Conservation (phyloP, 1,140 invertebrate species). For the Adelges cooleyi region DNA sequence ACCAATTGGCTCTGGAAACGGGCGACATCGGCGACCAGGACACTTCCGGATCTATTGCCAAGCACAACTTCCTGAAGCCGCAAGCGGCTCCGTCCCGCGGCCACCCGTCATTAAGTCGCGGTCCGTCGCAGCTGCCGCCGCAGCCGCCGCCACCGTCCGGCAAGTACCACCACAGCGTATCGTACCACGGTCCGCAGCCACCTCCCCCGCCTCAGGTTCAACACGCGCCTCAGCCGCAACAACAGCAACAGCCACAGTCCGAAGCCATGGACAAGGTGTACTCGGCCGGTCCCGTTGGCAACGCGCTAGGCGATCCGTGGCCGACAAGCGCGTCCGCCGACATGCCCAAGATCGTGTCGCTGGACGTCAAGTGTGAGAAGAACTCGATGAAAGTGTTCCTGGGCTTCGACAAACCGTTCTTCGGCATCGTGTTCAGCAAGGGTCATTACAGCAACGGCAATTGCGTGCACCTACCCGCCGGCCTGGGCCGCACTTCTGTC, state of each 20-base stretch:
- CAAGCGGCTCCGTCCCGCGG: conserved; percentile 35
- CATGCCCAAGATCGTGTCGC: conserved; percentile 79
- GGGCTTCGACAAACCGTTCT: conserved; percentile 87
- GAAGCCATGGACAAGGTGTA: conserved; percentile 48
- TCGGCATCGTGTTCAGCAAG: conserved; percentile 87
- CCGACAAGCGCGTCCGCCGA: conserved; percentile 61
- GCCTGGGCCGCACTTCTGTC: conserved; percentile 67
- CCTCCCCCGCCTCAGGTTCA: conserved; percentile 36
- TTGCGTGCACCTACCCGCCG: conserved; percentile 81
- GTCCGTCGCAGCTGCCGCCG: background rate
- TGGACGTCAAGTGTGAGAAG: conserved; percentile 90
- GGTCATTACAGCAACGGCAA: conserved; percentile 84
- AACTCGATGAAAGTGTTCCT: conserved; percentile 85
- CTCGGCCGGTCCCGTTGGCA: conserved; percentile 34
- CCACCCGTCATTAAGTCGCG: background rate
- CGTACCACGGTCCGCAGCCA: conserved; percentile 44
- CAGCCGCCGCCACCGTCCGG: conserved; percentile 35
- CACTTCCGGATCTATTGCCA: conserved; percentile 20
- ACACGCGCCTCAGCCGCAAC: conserved; percentile 35
- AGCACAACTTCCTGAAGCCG: conserved; percentile 34
- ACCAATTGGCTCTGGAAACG: conserved; percentile 31
- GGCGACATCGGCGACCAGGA: conserved; percentile 32
- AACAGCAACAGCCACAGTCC: conserved; percentile 38
- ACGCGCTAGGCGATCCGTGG: conserved; percentile 54
- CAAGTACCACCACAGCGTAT: conserved; percentile 38